Percentiles rank a stretch among this genome's conserved stretches.
Conservation (phyloP, 2,113 vertebrate genomes). For the Emydocephalus ijimae region DNA sequence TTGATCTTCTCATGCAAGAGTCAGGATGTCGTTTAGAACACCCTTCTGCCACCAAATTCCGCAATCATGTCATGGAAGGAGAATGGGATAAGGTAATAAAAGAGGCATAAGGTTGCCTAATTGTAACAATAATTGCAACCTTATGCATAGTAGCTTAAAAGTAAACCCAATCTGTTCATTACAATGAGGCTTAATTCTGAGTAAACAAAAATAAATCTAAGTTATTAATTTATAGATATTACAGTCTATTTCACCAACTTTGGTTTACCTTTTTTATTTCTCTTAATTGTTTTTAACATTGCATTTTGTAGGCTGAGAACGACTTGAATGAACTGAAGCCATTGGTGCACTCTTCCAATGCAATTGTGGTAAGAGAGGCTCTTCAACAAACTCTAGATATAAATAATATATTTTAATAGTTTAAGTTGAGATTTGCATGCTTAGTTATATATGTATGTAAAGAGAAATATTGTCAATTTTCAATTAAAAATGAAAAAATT, state of each 20-base stretch:
- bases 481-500: conserved; percentile 22
- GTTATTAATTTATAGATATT: conserved; percentile 55
- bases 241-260: conserved; percentile 54
- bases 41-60: conserved; percentile 97
- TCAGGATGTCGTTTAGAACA: conserved; percentile 99
- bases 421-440: conserved; percentile 42
- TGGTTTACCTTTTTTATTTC: conserved; percentile 53
- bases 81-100: conserved; percentile 99
- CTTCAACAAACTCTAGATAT: conserved; percentile 73
- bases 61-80: conserved; percentile 99
- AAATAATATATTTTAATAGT: conserved; percentile 60
- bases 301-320: conserved; percentile 88
- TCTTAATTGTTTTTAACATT: conserved; percentile 48
- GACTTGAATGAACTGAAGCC: conserved; percentile 97
- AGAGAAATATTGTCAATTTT: conserved; percentile 46
- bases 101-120: conserved; percentile 72
- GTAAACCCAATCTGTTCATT: not conserved
- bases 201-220: not conserved
- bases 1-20: conserved; percentile 99
- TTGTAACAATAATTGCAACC: conserved; percentile 32
- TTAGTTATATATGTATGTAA: conserved; percentile 58
- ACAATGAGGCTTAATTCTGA: not conserved
- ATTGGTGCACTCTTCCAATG: conserved; percentile 94
- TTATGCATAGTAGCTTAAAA: not conserved
- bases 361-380: conserved; percentile 90